These are phyloP conservation scores for Podotricha telesiphe DNA, from an alignment of 2,888 invertebrate species.

Conservation along the genomic window DNA sequence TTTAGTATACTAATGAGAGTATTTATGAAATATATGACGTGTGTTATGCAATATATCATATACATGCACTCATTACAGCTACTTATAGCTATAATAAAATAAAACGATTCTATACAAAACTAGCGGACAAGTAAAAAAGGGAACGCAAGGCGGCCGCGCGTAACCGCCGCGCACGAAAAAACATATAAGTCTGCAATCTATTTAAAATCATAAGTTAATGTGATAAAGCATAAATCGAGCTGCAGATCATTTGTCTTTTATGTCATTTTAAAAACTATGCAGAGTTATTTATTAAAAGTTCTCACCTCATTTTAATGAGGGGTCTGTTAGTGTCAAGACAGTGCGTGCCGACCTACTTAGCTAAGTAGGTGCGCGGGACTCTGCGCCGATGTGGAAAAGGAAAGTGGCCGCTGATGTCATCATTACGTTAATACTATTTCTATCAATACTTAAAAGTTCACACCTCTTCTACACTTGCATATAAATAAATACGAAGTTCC, in stretches of 20 bases:
- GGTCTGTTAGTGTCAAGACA: conserved; percentile 22
- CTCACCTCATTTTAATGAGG: conserved; percentile 35
- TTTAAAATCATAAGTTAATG: neutral
- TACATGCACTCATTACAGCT: conserved; percentile 32
- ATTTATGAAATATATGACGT: conserved; percentile 4
- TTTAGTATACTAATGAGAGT: conserved; percentile 12
- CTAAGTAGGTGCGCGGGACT: neutral
- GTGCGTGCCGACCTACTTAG: conserved; percentile 27
- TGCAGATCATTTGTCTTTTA: neutral
- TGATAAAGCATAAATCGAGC: neutral
- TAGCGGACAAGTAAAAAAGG: conserved; percentile 29
- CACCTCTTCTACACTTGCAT: neutral
- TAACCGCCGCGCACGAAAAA: conserved; percentile 33
- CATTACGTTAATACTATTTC: conserved; percentile 2
- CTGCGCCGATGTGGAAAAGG: conserved; percentile 18
- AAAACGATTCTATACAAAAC: conserved; percentile 32
- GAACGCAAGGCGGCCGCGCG: conserved; percentile 35
- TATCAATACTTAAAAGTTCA: neutral
- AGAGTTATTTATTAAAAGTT: conserved; percentile 32
- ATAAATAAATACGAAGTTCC: neutral
- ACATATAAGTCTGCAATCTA: neutral
- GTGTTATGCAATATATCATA: conserved; percentile 15
- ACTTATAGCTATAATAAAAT: conserved; percentile 36
- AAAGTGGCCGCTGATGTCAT: conserved; percentile 8
- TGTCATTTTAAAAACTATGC: neutral